Percentiles rank a stretch among this genome's conserved stretches.
These are phyloP conservation scores for Marronus borbonicus DNA, from an alignment of 2,888 invertebrate genomes.

Conservation along the genomic window DNA sequence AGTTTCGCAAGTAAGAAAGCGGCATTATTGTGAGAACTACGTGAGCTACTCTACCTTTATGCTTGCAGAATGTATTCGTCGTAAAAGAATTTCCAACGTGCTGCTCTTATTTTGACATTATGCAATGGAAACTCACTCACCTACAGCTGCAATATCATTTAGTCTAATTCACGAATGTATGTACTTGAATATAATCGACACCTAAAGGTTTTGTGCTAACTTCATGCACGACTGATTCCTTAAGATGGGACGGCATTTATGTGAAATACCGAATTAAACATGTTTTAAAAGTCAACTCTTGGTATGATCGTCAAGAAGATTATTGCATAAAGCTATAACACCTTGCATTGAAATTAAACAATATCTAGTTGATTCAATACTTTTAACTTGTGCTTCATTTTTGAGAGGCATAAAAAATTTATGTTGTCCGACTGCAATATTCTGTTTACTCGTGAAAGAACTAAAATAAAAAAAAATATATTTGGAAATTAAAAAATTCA, in stretches of 20 bases:
- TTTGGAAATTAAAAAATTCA: too few relatives aligned
- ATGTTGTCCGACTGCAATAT: too few relatives aligned
- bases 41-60: conserved; percentile 32
- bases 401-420: too few relatives aligned
- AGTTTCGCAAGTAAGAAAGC: conserved; percentile 45
- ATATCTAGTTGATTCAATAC: too few relatives aligned
- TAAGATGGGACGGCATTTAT: neutral
- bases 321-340: too few relatives aligned
- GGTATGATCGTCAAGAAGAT: too few relatives aligned
- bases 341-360: too few relatives aligned
- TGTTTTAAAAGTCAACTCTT: neutral
- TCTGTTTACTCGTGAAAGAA: too few relatives aligned
- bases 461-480: too few relatives aligned
- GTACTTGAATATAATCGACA: conserved; percentile 16
- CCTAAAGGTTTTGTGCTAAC: conserved; percentile 20
- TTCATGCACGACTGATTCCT: conserved; percentile 32
- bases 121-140: conserved; percentile 25
- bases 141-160: conserved; percentile 41
- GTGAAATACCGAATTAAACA: neutral
- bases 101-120: conserved; percentile 44
- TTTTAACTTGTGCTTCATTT: too few relatives aligned
- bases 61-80: neutral
- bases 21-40: conserved; percentile 38
- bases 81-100: conserved; percentile 34
- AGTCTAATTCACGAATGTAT: conserved; percentile 39